Conservation (phyloP, 2,797 vertebrate species). For the Anisognathus igniventris region DNA sequence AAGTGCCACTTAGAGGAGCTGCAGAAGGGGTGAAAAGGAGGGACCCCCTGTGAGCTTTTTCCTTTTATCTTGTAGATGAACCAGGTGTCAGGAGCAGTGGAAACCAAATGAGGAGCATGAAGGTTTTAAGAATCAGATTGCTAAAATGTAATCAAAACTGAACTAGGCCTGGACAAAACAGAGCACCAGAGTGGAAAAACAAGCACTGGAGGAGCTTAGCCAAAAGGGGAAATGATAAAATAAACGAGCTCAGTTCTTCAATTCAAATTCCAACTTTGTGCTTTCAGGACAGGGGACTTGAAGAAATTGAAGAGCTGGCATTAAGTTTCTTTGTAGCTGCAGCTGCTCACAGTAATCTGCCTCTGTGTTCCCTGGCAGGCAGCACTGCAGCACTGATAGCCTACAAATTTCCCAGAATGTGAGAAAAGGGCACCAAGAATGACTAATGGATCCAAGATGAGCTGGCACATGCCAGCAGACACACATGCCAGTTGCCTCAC, state of each 20-base stretch:
- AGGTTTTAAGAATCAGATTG: neutral
- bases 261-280: neutral
- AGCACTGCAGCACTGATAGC: accelerated
- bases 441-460: neutral
- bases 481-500: accelerated
- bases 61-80: conserved; percentile 14
- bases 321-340: neutral
- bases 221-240: conserved; percentile 7
- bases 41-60: neutral
- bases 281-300: neutral
- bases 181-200: neutral
- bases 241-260: neutral
- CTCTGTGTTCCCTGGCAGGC: neutral
- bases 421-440: neutral
- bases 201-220: neutral
- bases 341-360: neutral
- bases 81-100: neutral
- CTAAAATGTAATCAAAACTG: neutral
- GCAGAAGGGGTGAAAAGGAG: neutral
- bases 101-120: neutral
- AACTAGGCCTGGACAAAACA: neutral
- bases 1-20: neutral
- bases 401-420: neutral
- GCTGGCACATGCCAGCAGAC: accelerated
- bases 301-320: neutral